phyloP scores from a whole-genome alignment of 1,140 invertebrate genomes.

The Drosophila sulfurigaster region DNA sequence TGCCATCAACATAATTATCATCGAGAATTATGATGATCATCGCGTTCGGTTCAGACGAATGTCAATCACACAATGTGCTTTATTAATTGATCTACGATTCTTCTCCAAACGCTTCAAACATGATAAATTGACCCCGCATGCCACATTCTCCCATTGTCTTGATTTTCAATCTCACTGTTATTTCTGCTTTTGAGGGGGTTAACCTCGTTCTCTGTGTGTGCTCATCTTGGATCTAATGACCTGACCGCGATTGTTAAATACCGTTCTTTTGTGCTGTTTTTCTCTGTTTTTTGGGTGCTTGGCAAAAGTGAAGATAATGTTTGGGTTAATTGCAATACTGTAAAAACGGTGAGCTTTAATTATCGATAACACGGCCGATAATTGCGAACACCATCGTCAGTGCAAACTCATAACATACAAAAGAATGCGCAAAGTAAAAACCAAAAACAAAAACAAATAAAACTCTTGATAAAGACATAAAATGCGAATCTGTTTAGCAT shows the following conservation, averaged over 20 bases:
- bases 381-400: neutral
- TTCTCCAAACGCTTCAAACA: conserved; percentile 6
- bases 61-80: conserved; percentile 74
- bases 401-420: neutral
- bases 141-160: conserved; percentile 10
- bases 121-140: conserved; percentile 40
- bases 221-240: conserved; percentile 24
- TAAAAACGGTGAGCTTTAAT: conserved; percentile 6
- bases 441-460: neutral
- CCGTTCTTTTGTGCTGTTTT: neutral
- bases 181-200: conserved; percentile 13
- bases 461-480: conserved; percentile 36
- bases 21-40: conserved; percentile 53
- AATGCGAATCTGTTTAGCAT: conserved; percentile 25
- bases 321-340: conserved; percentile 20
- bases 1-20: conserved; percentile 66
- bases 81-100: conserved; percentile 67
- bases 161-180: neutral
- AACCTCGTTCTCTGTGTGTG: conserved; percentile 12
- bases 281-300: conserved; percentile 3
- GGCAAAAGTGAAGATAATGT: conserved; percentile 4
- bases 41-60: conserved; percentile 27
- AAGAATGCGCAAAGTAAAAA: conserved; percentile 1
- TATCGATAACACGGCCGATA: conserved; percentile 7
- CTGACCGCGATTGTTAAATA: conserved; percentile 28